A percentile compares a stretch with the other conserved stretches of the same genome.
phyloP scores from a whole-genome alignment of 2,797 vertebrate species.

The Gallinago stenura region DNA sequence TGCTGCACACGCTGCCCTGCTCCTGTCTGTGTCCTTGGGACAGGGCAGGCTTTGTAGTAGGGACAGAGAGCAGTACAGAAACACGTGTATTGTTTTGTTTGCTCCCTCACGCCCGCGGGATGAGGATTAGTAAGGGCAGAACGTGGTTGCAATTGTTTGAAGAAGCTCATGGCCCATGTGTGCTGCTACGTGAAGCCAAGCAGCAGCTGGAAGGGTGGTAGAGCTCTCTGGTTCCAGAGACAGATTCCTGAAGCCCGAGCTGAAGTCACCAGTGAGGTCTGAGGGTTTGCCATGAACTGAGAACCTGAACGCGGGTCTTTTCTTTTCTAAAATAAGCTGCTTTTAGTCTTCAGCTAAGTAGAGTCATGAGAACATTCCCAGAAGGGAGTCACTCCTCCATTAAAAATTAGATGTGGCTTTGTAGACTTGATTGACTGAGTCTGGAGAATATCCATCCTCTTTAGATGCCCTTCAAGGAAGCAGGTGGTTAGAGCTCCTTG shows the following conservation, averaged over 20 bases:
- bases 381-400: not conserved
- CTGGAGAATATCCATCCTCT: not conserved
- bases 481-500: not conserved
- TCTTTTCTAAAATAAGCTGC: conserved; percentile 19
- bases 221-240: not conserved
- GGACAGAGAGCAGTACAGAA: not conserved
- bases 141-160: not conserved
- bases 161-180: not conserved
- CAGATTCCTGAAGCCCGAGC: not conserved
- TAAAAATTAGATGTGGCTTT: conserved; percentile 1
- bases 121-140: not conserved
- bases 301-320: not conserved
- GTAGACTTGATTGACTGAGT: not conserved
- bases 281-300: not conserved
- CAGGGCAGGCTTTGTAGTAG: not conserved
- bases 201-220: not conserved
- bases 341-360: conserved; percentile 29
- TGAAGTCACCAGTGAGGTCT: not conserved
- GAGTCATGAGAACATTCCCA: conserved; percentile 11
- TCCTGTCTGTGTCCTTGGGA: not conserved
- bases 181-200: conserved; percentile 1
- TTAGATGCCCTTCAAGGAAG: not conserved
- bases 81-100: not conserved
- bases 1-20: not conserved
- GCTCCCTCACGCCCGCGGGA: not conserved